Percentiles rank a stretch among this genome's conserved stretches.
These are phyloP conservation scores for Penelope pileata DNA, from an alignment of 2,113 vertebrate genomes.

Conservation along the genomic window DNA sequence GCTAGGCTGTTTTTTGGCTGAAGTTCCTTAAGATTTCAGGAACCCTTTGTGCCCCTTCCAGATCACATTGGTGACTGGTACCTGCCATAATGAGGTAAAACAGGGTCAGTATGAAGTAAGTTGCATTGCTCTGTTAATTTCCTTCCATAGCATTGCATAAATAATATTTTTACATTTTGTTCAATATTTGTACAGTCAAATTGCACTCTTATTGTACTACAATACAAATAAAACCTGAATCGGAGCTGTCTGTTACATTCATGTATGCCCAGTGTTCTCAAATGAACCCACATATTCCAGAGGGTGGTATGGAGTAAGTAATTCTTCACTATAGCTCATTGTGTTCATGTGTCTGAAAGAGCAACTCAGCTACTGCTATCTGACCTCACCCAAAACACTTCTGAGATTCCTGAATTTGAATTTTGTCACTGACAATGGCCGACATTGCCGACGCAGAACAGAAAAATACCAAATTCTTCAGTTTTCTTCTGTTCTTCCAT, in stretches of 20 bases:
- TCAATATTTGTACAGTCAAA: conserved; percentile 76
- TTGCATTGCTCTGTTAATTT: conserved; percentile 60
- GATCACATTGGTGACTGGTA: conserved; percentile 26
- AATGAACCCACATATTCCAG: background rate
- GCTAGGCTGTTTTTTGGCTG: conserved; percentile 24
- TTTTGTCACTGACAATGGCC: background rate
- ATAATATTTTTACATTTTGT: conserved; percentile 75
- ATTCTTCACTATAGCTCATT: background rate
- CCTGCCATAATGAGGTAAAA: conserved; percentile 68
- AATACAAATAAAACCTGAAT: conserved; percentile 78
- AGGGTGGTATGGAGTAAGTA: background rate
- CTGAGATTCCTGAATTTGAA: background rate
- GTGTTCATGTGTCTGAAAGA: background rate
- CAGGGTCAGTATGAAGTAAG: conserved; percentile 63
- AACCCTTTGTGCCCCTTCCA: conserved; percentile 14
- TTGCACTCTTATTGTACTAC: conserved; percentile 75
- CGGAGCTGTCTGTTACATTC: conserved; percentile 57
- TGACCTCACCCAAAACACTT: background rate
- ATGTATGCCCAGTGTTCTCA: conserved; percentile 30
- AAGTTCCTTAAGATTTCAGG: conserved; percentile 35
- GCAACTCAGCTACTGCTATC: background rate
- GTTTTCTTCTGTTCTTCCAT: background rate
- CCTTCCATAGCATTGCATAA: conserved; percentile 70
- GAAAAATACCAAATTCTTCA: background rate
- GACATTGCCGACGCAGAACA: background rate